Conservation (phyloP, 2,888 invertebrate species). For the Xanthorhoe designata region DNA sequence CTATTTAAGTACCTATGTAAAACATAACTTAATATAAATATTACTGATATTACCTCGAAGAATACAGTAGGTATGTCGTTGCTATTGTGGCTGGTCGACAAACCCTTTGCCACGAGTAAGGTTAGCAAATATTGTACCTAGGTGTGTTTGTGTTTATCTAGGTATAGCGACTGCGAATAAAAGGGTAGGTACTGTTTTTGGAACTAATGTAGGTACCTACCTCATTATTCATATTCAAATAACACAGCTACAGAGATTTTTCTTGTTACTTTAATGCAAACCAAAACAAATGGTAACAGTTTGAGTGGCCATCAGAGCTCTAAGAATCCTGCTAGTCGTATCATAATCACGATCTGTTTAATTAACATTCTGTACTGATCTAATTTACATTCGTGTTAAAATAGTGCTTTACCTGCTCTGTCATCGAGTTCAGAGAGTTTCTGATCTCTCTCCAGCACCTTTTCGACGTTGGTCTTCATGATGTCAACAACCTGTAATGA, state of each 20-base stretch:
- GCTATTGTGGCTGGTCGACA: not conserved
- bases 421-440: constrained; percentile 98
- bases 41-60: not conserved
- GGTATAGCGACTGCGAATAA: no score
- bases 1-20: not conserved
- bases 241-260: no score
- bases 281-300: no score
- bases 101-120: not conserved
- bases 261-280: no score
- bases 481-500: constrained; percentile 92
- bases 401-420: constrained; percentile 88
- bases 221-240: no score
- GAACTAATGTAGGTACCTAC: no score
- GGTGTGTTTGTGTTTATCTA: not conserved
- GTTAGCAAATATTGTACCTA: not conserved
- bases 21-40: not conserved
- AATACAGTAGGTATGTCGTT: not conserved
- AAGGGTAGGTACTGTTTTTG: no score
- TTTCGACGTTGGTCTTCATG: constrained; percentile 98
- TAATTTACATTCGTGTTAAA: no score
- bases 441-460: constrained; percentile 97
- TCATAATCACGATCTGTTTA: no score
- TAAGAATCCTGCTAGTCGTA: no score
- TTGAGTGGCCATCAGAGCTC: no score
- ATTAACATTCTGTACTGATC: no score